phyloP scores from a whole-genome alignment of 2,113 vertebrate genomes.

The Hystrix brachyura region DNA sequence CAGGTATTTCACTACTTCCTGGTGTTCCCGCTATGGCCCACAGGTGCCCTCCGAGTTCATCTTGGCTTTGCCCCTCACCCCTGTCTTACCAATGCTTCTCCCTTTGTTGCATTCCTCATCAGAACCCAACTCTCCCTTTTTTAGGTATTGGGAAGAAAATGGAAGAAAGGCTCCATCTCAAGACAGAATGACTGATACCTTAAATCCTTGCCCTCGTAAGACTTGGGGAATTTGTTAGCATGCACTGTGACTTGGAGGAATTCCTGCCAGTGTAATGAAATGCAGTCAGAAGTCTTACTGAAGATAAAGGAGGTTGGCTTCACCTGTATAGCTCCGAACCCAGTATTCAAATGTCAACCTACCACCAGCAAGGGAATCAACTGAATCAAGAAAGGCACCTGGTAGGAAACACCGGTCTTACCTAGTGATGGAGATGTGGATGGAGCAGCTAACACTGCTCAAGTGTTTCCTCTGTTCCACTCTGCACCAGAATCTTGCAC shows the following conservation, averaged over 20 bases:
- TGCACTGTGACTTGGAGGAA: not conserved
- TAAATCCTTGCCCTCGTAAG: not conserved
- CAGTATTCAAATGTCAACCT: not conserved
- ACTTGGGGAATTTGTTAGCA: not conserved
- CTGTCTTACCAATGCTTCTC: not conserved
- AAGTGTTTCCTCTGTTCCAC: not conserved
- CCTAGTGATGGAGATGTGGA: rapidly evolving
- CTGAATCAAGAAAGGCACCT: not conserved
- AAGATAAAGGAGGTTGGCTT: not conserved
- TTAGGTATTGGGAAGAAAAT: not conserved
- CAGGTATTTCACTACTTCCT: not conserved
- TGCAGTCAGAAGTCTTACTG: not conserved
- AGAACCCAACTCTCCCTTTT: not conserved
- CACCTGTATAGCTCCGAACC: not conserved
- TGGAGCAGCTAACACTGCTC: not conserved
- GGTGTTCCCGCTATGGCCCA: not conserved
- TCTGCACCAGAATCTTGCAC: not conserved
- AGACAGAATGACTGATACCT: not conserved
- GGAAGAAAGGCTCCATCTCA: not conserved
- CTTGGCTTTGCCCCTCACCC: not conserved
- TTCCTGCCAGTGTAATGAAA: not conserved
- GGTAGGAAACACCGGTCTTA: too few relatives aligned
- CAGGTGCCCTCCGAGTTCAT: not conserved
- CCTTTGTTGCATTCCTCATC: not conserved
- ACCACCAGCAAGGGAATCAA: not conserved